Evolutionary conservation across 2,888 invertebrate genomes (phyloP).

Genomic region (Leucozona laternaria): DNA sequence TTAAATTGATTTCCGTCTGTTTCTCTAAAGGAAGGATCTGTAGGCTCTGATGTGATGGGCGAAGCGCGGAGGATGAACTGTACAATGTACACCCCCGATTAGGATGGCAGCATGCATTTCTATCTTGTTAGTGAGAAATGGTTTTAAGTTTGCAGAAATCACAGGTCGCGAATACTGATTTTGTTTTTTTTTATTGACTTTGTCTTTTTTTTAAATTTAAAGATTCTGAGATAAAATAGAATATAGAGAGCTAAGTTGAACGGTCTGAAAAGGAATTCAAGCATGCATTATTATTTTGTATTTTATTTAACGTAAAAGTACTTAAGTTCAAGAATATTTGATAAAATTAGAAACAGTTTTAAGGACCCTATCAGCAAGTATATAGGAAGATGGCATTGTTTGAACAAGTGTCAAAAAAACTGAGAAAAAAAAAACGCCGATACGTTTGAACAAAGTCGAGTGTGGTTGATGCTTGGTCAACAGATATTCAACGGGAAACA

Average conservation of each 20-base stretch:
- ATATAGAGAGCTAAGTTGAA: not conserved
- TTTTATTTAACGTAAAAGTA: too few species aligned
- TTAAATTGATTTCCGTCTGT: slow-evolving; percentile 72
- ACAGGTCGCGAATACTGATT: slow-evolving; percentile 41
- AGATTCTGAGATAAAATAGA: not conserved
- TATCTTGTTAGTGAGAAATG: slow-evolving; percentile 35
- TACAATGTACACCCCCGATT: slow-evolving; percentile 58
- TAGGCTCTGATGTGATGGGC: slow-evolving; percentile 43
- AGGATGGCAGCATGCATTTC: slow-evolving; percentile 40
- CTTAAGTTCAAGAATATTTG: too few species aligned
- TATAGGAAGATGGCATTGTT: too few species aligned
- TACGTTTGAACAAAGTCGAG: too few species aligned
- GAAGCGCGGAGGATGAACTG: slow-evolving; percentile 33
- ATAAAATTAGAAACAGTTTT: too few species aligned
- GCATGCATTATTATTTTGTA: not conserved
- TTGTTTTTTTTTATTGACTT: slow-evolving; percentile 38
- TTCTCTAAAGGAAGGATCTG: slow-evolving; percentile 23
- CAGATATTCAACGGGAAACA: too few species aligned
- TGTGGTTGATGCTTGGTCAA: too few species aligned
- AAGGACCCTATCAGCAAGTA: too few species aligned
- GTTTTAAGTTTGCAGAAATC: slow-evolving; percentile 39
- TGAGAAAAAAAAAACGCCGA: too few species aligned
- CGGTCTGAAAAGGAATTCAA: not conserved
- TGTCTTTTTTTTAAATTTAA: slow-evolving; percentile 6
- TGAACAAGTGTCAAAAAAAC: too few species aligned